These are phyloP conservation scores for Isurus oxyrinchus DNA, from an alignment of 2,113 vertebrate species.

Conservation along the genomic window DNA sequence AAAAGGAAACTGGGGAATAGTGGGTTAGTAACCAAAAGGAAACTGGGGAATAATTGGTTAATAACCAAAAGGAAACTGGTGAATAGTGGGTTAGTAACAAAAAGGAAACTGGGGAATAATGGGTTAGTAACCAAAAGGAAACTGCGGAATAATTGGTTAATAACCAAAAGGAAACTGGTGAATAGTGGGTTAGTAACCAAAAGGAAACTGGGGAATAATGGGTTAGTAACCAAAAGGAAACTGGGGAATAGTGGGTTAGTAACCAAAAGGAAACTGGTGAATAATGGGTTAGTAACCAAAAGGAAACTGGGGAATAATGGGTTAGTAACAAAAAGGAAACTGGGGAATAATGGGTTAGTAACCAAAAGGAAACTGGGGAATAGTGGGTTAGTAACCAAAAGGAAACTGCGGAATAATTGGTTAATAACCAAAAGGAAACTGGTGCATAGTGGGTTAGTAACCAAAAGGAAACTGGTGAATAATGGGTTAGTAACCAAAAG, in stretches of 20 bases:
- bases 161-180: no score
- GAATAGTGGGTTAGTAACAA: neutral
- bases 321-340: neutral
- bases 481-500: no score
- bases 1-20: no score
- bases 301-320: neutral
- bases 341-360: no score
- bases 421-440: no score
- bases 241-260: neutral
- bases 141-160: neutral
- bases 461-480: no score
- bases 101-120: neutral
- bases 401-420: no score
- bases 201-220: neutral
- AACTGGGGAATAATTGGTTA: neutral
- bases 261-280: no score
- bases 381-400: no score
- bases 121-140: neutral
- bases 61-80: no score
- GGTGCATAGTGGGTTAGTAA: no score
- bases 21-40: neutral
- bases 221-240: neutral
- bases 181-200: neutral
- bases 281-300: neutral
- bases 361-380: no score